A percentile compares a stretch with the other conserved stretches of the same genome.
These are phyloP conservation scores for Oncorhynchus nerka DNA, from an alignment of 2,113 vertebrate genomes.

Conservation along the genomic window DNA sequence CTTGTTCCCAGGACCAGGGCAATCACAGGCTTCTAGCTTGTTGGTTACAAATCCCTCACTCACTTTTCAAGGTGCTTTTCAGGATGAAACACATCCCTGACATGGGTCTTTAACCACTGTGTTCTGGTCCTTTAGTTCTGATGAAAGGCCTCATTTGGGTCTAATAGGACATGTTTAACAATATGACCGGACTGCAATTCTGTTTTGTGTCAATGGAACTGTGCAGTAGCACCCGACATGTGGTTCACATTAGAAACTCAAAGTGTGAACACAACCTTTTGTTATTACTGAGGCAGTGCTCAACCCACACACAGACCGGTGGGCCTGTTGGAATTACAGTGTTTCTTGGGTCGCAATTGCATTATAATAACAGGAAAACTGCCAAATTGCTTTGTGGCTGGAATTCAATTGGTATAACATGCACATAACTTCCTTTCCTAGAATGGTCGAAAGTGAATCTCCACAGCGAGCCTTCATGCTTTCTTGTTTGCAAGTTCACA, in stretches of 20 bases:
- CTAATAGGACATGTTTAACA: background rate
- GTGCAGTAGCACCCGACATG: constrained; percentile 7
- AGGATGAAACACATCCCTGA: background rate
- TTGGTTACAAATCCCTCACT: background rate
- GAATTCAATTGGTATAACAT: constrained; percentile 19
- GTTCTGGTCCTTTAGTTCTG: background rate
- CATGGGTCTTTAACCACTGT: background rate
- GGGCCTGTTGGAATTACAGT: constrained; percentile 1
- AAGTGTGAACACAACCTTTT: constrained; percentile 1
- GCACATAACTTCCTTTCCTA: constrained; percentile 27
- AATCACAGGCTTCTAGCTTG: background rate
- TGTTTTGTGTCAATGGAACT: constrained; percentile 6
- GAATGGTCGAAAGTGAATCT: constrained; percentile 44
- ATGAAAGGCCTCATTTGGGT: background rate
- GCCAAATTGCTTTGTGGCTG: constrained; percentile 45
- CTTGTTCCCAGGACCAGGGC: background rate
- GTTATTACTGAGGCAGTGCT: constrained; percentile 4
- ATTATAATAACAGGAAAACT: constrained; percentile 56
- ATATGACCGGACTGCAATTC: background rate
- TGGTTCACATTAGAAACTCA: constrained; percentile 24
- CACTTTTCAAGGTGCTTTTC: background rate
- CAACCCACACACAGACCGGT: constrained; percentile 10
- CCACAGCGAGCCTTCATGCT: constrained; percentile 6
- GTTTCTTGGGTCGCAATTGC: constrained; percentile 42
- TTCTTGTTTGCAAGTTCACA: constrained; percentile 29